Evolutionary conservation across 2,113 vertebrate species (phyloP), one percentile per base, ranked within the genome.

Genomic region (Empidonax traillii): DNA sequence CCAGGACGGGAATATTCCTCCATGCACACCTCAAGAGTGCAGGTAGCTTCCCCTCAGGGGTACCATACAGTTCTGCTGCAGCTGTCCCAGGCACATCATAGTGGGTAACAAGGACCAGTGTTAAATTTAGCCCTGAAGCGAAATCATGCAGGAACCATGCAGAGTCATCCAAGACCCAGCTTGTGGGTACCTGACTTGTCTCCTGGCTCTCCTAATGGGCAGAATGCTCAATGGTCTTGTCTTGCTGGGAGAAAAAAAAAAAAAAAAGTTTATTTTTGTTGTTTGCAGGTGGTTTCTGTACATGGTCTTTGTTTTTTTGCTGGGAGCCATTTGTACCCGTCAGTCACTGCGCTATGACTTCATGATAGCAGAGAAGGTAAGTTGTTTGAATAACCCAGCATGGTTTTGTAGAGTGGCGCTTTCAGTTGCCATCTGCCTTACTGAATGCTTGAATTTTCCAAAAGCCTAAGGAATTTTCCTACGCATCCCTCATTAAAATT

Each of bases 321-420:
- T 99, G 53, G 99, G 99, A 94, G 98, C 99, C 95, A 97, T 99
- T 97, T 99, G 99, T 93, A 99, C 98, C 55, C 98, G 99, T 82
- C 99, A 99, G 89, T 98, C 98, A 14, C 99, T 99, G 53, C 99
- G 98, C 93, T 98, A 98, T 80, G 99, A 99, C 97, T 99, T 99
- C 98, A 98, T 99, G 98, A 99, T 99, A 90, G 99, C 99, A 28
- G 99, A 99, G 97, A 99, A 99, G 99, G 99, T 99, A 98, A 96
- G 62, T 75, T 44, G 52, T 37, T 63, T 0, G 0, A 92, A 63
- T 52, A 66, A 68, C 58, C 78, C 43, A 33, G 20, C 0, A 3
- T 47, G 25, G 8, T 23, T 94, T 89, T 82, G 10, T 37, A 2
- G 15, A 56, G 20, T 4, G 39, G 9, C 72, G 51, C 27, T 93